phyloP scores from a whole-genome alignment of 2,888 invertebrate species.

The Trichacis sp. region DNA sequence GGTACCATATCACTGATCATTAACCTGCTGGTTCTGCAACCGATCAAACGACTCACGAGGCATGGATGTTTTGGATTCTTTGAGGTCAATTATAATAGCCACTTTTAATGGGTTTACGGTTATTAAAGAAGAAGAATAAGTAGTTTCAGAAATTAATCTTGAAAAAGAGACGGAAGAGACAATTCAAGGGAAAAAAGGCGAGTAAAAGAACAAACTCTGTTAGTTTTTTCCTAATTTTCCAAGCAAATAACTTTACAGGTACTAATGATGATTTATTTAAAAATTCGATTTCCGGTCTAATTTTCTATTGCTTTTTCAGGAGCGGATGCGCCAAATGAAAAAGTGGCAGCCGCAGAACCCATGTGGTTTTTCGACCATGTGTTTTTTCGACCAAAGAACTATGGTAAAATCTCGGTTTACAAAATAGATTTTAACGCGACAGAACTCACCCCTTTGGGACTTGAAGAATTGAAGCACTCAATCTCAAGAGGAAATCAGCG shows the following conservation, averaged over 20 bases:
- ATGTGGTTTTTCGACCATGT: no score
- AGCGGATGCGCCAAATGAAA: conserved; percentile 59
- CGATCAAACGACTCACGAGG: conserved; percentile 77
- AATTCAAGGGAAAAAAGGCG: conserved; percentile 19
- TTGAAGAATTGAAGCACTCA: conserved; percentile 68
- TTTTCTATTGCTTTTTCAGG: conserved; percentile 40
- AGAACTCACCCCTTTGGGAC: conserved; percentile 71
- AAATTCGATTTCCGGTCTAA: no score
- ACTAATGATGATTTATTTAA: no score
- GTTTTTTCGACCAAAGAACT: conserved; percentile 49
- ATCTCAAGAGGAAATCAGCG: conserved; percentile 54
- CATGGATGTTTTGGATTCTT: conserved; percentile 75
- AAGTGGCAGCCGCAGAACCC: conserved; percentile 56
- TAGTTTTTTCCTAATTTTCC: conserved; percentile 51
- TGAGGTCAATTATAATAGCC: conserved; percentile 73
- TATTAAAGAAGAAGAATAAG: conserved; percentile 71
- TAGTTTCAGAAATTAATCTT: conserved; percentile 71
- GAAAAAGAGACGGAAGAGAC: conserved; percentile 39
- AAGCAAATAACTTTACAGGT: conserved; percentile 58
- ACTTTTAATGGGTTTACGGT: conserved; percentile 70
- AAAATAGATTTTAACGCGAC: conserved; percentile 73
- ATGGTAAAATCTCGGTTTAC: conserved; percentile 73
- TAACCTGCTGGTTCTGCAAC: conserved; percentile 77
- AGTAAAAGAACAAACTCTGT: conserved; percentile 4
- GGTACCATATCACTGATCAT: conserved; percentile 77